phyloP scores from a whole-genome alignment of 2,113 vertebrate genomes.

The Marmota flaviventris region DNA sequence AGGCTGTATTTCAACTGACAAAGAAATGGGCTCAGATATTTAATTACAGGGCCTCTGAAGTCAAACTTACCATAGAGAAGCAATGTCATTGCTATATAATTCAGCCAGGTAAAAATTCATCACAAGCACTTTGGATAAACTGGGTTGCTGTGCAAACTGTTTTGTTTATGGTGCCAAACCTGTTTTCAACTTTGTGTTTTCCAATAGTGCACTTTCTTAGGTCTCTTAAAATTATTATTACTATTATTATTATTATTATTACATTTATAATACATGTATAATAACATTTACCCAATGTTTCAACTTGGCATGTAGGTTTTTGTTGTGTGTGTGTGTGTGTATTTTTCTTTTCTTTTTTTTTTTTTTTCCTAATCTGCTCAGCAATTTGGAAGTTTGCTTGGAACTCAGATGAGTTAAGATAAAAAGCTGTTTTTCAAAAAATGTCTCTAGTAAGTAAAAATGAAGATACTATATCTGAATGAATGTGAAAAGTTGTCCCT shows the following conservation, averaged over 20 bases:
- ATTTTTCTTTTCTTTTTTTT: neutral
- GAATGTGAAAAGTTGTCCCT: constrained; percentile 82
- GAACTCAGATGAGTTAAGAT: constrained; percentile 80
- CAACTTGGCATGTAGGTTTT: constrained; percentile 52
- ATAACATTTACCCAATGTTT: constrained; percentile 58
- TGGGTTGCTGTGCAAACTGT: neutral
- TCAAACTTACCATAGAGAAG: neutral
- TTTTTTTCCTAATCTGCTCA: constrained; percentile 66
- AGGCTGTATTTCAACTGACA: constrained; percentile 23
- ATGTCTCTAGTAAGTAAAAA: constrained; percentile 82
- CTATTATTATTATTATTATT: too few species aligned
- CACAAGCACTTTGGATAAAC: neutral
- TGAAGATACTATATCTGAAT: constrained; percentile 83
- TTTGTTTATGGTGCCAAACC: constrained; percentile 13
- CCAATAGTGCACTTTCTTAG: constrained; percentile 16
- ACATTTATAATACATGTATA: neutral
- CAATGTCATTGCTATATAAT: neutral
- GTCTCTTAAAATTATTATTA: neutral
- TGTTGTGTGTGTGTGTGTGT: neutral
- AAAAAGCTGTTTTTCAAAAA: constrained; percentile 79
- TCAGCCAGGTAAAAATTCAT: neutral
- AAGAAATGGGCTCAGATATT: constrained; percentile 37
- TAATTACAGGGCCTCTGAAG: neutral
- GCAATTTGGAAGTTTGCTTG: constrained; percentile 79
- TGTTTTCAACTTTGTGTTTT: constrained; percentile 58